Conservation (phyloP, 2,888 invertebrate species). For the Lochmaea crataegi region DNA sequence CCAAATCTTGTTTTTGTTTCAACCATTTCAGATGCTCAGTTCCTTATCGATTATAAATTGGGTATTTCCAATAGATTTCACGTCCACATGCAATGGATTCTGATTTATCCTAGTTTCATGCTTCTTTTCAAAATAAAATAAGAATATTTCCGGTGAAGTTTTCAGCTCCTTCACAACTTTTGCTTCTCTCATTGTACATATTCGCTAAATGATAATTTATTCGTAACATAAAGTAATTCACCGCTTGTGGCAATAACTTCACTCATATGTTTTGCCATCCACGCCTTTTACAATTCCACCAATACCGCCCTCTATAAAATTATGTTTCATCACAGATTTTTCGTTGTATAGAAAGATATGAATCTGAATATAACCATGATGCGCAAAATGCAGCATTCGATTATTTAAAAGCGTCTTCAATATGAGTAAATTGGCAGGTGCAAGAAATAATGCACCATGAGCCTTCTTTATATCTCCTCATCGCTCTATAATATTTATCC, state of each 20-base stretch:
- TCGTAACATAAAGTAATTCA: background rate
- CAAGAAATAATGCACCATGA: slow-evolving; percentile 39
- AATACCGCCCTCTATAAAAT: slow-evolving; percentile 12
- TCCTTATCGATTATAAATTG: too few relatives aligned
- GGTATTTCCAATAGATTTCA: too few relatives aligned
- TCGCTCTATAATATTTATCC: slow-evolving; percentile 41
- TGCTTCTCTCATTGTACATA: background rate
- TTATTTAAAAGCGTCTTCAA: slow-evolving; percentile 31
- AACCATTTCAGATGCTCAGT: too few relatives aligned
- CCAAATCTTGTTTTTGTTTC: too few relatives aligned
- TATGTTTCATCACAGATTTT: slow-evolving; percentile 3
- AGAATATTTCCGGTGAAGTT: too few relatives aligned
- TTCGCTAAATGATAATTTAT: background rate
- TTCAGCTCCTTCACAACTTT: background rate
- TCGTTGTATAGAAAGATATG: slow-evolving; percentile 8
- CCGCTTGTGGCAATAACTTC: slow-evolving; percentile 11
- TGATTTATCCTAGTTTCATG: too few relatives aligned
- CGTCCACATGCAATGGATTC: too few relatives aligned
- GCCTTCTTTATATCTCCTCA: slow-evolving; percentile 41
- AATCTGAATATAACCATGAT: slow-evolving; percentile 28
- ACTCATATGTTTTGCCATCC: slow-evolving; percentile 18
- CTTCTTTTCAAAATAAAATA: too few relatives aligned
- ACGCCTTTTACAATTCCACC: slow-evolving; percentile 21
- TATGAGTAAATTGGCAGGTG: slow-evolving; percentile 41
- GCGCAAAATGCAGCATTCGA: slow-evolving; percentile 20